Conservation (phyloP, 2,797 vertebrate genomes). For the Labroides dimidiatus region DNA sequence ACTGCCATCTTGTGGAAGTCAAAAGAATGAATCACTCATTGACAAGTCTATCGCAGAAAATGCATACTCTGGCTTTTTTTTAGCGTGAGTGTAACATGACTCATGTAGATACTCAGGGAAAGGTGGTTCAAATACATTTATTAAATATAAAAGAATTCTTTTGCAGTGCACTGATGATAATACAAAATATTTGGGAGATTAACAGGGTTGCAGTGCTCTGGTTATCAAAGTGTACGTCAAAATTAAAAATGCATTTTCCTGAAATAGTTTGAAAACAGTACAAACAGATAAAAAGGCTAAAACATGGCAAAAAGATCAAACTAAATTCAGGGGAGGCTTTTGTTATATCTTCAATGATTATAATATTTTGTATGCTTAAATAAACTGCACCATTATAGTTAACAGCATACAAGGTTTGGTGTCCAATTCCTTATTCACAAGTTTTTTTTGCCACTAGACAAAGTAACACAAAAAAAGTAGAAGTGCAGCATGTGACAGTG, state of each 20-base stretch:
- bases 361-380: slow-evolving; percentile 25
- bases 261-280: slow-evolving; percentile 42
- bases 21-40: neutral
- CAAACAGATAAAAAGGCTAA: slow-evolving; percentile 18
- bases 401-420: slow-evolving; percentile 45
- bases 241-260: slow-evolving; percentile 56
- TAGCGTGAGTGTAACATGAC: neutral
- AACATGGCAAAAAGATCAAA: slow-evolving; percentile 15
- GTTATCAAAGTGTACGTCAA: slow-evolving; percentile 51
- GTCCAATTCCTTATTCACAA: slow-evolving; percentile 43
- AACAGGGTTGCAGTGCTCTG: slow-evolving; percentile 64
- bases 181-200: slow-evolving; percentile 69
- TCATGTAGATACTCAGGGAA: slow-evolving; percentile 12
- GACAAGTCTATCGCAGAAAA: neutral
- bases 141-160: slow-evolving; percentile 78
- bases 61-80: neutral
- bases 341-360: slow-evolving; percentile 11
- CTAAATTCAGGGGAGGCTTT: slow-evolving; percentile 18
- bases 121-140: slow-evolving; percentile 71
- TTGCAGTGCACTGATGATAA: slow-evolving; percentile 72
- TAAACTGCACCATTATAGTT: slow-evolving; percentile 4
- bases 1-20: slow-evolving; percentile 65
- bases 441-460: slow-evolving; percentile 35
- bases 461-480: slow-evolving; percentile 53
- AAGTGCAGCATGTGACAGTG: slow-evolving; percentile 60